Evolutionary conservation across 2,888 invertebrate species (phyloP).

Genomic region (Tinea semifulvella): DNA sequence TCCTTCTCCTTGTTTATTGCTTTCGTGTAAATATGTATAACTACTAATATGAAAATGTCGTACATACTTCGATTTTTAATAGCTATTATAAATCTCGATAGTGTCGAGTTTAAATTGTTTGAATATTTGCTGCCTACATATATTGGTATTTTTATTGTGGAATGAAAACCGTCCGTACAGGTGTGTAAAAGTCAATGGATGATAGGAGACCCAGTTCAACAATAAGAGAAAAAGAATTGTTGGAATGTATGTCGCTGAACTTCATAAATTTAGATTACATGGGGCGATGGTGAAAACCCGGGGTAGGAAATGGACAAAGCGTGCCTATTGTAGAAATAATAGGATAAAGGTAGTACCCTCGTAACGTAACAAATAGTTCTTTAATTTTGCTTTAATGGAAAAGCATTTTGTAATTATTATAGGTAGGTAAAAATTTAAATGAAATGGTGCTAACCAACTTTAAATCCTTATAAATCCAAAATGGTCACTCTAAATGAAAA

Average conservation of each 20-base stretch:
- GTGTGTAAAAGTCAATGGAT: too few relatives aligned
- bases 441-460: too few relatives aligned
- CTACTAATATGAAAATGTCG: not conserved
- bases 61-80: conserved; percentile 6
- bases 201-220: too few relatives aligned
- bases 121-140: not conserved
- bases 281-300: not conserved
- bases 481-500: too few relatives aligned
- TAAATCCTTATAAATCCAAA: too few relatives aligned
- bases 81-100: not conserved
- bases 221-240: conserved; percentile 1
- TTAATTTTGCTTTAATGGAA: not conserved
- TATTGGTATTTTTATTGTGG: too few relatives aligned
- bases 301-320: conserved; percentile 6
- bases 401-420: too few relatives aligned
- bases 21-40: not conserved
- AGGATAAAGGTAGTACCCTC: not conserved
- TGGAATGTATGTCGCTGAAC: conserved; percentile 7
- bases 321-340: conserved; percentile 1
- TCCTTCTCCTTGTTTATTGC: conserved; percentile 29
- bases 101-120: not conserved
- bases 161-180: not conserved
- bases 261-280: conserved; percentile 8
- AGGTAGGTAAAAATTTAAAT: too few relatives aligned
- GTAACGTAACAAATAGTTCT: not conserved